A percentile compares a stretch with the other conserved stretches of the same genome.
Evolutionary conservation across 92 coral and sea anemone genomes (phyloP).

Genomic region (Muricea muricata): DNA sequence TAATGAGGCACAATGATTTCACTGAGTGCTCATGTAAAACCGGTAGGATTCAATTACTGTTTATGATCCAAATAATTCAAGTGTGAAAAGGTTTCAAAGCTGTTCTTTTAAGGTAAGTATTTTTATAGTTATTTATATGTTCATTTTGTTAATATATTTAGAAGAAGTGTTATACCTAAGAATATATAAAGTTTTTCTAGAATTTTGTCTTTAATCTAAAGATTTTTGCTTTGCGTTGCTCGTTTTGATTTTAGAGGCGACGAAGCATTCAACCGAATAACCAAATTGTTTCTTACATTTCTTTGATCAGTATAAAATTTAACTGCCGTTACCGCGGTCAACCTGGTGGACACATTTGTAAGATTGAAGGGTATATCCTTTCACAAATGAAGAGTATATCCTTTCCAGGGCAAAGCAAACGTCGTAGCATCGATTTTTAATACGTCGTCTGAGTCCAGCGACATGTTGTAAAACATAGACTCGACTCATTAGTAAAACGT

Average conservation of each 20-base stretch:
- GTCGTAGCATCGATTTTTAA: too few species aligned
- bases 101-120: conserved; percentile 15
- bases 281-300: background rate
- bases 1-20: conserved; percentile 13
- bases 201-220: too few species aligned
- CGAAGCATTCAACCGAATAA: conserved; percentile 15
- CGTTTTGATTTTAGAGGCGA: background rate
- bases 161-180: too few species aligned
- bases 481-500: too few species aligned
- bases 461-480: too few species aligned
- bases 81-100: background rate
- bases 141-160: background rate
- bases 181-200: too few species aligned
- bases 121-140: background rate
- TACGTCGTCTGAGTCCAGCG: too few species aligned
- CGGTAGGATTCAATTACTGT: background rate
- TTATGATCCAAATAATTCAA: background rate
- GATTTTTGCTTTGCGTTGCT: too few species aligned
- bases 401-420: too few species aligned
- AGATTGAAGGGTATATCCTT: too few species aligned
- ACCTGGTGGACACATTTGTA: too few species aligned
- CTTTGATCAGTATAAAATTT: background rate
- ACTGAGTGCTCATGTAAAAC: background rate
- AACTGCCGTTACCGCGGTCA: background rate
- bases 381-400: too few species aligned